A percentile compares a stretch with the other conserved stretches of the same genome.
These are phyloP conservation scores for Thymelicus lineola DNA, from an alignment of 2,888 invertebrate genomes.

Conservation along the genomic window DNA sequence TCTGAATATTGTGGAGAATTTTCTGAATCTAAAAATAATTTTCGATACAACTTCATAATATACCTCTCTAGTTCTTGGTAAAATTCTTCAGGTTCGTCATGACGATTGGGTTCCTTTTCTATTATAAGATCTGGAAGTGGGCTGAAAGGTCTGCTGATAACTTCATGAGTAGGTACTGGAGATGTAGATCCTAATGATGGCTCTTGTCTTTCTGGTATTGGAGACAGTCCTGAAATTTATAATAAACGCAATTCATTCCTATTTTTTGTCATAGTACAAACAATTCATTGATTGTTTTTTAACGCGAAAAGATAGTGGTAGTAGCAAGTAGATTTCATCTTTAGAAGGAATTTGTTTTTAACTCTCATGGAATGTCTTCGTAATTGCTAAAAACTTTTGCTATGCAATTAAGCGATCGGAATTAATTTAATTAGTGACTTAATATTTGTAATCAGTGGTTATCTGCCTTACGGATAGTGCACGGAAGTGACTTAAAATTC, in stretches of 20 bases:
- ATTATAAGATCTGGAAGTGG: slow-evolving; percentile 26
- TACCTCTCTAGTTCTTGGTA: slow-evolving; percentile 49
- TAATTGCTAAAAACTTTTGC: too few species aligned
- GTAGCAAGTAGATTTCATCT: too few species aligned
- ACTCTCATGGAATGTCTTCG: too few species aligned
- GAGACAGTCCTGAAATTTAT: slow-evolving; percentile 15
- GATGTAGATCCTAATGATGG: neutral
- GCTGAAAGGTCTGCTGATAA: slow-evolving; percentile 9
- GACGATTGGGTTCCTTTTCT: slow-evolving; percentile 17
- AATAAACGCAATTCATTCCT: neutral
- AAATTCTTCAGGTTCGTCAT: slow-evolving; percentile 49
- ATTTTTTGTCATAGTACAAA: too few species aligned
- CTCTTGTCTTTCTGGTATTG: slow-evolving; percentile 14
- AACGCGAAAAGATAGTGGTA: too few species aligned
- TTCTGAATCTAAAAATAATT: slow-evolving; percentile 45
- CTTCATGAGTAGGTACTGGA: neutral
- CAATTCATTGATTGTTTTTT: too few species aligned
- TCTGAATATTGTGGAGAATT: neutral
- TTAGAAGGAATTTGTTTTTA: too few species aligned
- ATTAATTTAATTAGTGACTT: too few species aligned
- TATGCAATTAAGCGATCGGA: too few species aligned
- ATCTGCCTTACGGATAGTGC: too few species aligned
- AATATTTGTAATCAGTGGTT: too few species aligned
- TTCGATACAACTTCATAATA: slow-evolving; percentile 49
- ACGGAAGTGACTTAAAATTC: too few species aligned